A percentile compares a stretch with the other conserved stretches of the same genome.
Evolutionary conservation across 2,113 vertebrate genomes (phyloP).

Genomic region (Leptobrachium ailaonicum): DNA sequence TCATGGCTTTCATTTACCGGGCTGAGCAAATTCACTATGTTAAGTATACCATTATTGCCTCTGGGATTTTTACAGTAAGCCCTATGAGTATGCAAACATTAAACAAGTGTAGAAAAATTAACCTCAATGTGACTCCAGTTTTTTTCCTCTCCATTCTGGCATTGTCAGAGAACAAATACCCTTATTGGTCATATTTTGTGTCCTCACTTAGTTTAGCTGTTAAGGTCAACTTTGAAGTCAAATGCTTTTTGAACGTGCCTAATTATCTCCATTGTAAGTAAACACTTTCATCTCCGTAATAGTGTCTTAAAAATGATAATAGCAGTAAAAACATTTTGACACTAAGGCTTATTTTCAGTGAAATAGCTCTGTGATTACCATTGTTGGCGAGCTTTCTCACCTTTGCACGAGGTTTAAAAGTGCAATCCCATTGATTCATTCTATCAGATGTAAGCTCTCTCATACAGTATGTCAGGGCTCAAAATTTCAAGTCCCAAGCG

Average conservation of each 20-base stretch:
- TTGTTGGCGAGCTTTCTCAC: constrained; percentile 9
- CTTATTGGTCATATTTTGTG: constrained; percentile 9
- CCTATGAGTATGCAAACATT: neutral
- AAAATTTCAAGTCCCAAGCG: too few species aligned
- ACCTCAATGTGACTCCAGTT: neutral
- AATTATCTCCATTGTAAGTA: constrained; percentile 18
- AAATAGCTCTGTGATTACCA: constrained; percentile 12
- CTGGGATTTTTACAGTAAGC: neutral
- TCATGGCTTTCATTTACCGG: neutral
- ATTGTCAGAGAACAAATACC: neutral
- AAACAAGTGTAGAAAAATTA: neutral
- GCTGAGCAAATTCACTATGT: neutral
- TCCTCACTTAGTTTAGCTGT: neutral
- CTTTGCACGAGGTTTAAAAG: constrained; percentile 11
- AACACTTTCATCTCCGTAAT: constrained; percentile 9
- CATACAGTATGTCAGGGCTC: too few species aligned
- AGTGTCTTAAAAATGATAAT: constrained; percentile 5
- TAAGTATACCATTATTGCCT: constrained; percentile 15
- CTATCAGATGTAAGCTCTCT: too few species aligned
- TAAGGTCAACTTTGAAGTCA: constrained; percentile 12
- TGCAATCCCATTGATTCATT: neutral
- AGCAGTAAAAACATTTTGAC: neutral
- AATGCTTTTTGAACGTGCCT: neutral
- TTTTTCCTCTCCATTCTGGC: neutral
- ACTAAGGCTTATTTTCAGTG: neutral